Evolutionary conservation across 2,113 vertebrate species (phyloP).

Genomic region (Syngnathus floridae): DNA sequence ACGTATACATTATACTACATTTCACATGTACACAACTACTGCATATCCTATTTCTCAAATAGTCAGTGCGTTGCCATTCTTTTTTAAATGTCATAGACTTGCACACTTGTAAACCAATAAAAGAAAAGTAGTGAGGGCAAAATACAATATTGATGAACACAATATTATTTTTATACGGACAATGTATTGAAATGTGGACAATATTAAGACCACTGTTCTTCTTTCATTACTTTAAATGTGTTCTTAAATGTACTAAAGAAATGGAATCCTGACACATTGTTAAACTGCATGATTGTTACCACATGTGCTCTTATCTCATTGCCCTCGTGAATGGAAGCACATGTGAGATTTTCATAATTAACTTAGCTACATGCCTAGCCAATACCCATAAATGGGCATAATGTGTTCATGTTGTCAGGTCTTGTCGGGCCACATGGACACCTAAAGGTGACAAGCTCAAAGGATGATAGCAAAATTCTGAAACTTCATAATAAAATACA

Average conservation of each 20-base stretch:
- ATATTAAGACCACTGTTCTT: not conserved
- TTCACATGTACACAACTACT: not conserved
- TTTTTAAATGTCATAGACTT: not conserved
- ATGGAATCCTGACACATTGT: not conserved
- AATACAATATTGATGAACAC: not conserved
- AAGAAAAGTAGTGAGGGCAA: not conserved
- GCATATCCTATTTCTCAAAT: not conserved
- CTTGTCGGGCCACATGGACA: not conserved
- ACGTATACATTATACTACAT: not conserved
- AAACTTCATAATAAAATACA: too few species aligned
- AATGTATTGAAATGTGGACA: not conserved
- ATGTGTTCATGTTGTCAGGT: not conserved
- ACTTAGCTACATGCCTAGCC: not conserved
- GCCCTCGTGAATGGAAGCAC: conserved; percentile 1
- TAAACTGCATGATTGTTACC: not conserved
- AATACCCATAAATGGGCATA: not conserved
- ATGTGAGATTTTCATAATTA: conserved; percentile 2
- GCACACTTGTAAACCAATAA: not conserved
- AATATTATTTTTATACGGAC: not conserved
- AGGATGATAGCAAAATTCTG: too few species aligned
- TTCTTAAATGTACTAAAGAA: not conserved
- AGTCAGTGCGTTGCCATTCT: not conserved
- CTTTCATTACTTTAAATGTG: not conserved
- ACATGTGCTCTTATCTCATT: conserved; percentile 7
- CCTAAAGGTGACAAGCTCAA: too few species aligned